Evolutionary conservation across 2,797 vertebrate genomes (phyloP).

Genomic region (Acanthurus tractus): DNA sequence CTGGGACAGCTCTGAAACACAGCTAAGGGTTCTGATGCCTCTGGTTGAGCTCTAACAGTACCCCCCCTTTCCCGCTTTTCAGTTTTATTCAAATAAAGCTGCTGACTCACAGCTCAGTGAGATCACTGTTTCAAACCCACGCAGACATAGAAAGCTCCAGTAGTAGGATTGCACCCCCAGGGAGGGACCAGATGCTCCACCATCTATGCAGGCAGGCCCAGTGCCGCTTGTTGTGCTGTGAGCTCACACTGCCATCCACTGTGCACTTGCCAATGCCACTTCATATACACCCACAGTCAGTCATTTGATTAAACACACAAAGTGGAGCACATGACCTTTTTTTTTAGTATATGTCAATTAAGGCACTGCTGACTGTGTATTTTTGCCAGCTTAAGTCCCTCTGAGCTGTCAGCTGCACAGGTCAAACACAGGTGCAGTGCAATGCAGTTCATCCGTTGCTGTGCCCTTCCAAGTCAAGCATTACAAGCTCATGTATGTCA

Average conservation of each 20-base stretch:
- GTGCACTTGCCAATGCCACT: conserved; percentile 35
- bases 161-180: conserved; percentile 16
- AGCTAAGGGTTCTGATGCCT: conserved; percentile 1
- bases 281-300: not conserved
- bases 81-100: conserved; percentile 20
- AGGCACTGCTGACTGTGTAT: not conserved
- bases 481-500: not conserved
- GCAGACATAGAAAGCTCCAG: not conserved
- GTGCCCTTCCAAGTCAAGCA: not conserved
- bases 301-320: not conserved
- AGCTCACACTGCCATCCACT: conserved; percentile 36
- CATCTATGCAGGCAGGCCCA: conserved; percentile 16
- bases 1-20: not conserved
- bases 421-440: conserved; percentile 12
- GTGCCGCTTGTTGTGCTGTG: conserved; percentile 31
- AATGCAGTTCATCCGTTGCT: not conserved
- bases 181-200: conserved; percentile 58
- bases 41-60: conserved; percentile 23
- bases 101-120: conserved; percentile 41
- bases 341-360: not conserved
- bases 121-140: conserved; percentile 29
- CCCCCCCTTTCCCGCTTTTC: not conserved
- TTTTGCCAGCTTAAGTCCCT: not conserved
- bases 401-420: conserved; percentile 1
- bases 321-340: not conserved